These are phyloP conservation scores for Balaeniceps rex DNA, from an alignment of 2,113 vertebrate species.

Conservation along the genomic window DNA sequence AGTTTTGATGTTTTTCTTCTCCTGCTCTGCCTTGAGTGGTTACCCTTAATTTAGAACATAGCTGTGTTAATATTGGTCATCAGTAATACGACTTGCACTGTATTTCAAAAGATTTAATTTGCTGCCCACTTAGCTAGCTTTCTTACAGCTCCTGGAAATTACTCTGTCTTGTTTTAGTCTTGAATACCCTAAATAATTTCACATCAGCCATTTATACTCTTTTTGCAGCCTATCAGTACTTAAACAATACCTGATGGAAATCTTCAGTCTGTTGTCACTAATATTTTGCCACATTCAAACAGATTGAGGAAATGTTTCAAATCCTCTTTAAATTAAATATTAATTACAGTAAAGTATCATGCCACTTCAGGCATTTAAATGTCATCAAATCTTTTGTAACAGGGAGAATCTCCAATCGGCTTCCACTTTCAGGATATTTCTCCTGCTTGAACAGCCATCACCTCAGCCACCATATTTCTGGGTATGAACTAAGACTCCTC, in stretches of 20 bases:
- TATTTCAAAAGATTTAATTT: neutral
- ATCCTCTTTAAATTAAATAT: neutral
- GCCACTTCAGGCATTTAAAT: neutral
- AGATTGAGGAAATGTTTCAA: neutral
- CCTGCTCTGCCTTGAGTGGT: neutral
- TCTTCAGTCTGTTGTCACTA: neutral
- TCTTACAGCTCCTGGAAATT: neutral
- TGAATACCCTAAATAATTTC: neutral
- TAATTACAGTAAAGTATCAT: neutral
- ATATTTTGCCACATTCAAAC: neutral
- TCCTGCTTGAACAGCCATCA: neutral
- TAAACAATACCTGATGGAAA: neutral
- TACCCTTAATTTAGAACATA: neutral
- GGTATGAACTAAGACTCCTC: neutral
- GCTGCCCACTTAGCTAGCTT: neutral
- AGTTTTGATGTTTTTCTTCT: neutral
- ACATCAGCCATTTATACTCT: neutral
- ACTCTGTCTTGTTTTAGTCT: neutral
- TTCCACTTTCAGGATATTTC: neutral
- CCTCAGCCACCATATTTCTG: neutral
- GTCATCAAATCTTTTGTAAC: neutral
- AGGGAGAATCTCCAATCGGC: neutral
- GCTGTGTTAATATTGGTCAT: neutral
- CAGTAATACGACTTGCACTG: fast-evolving
- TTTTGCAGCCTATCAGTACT: neutral